A percentile compares a stretch with the other conserved stretches of the same genome.
Evolutionary conservation across 1,140 invertebrate species (phyloP).

Genomic region (Drosophila kepulauana): DNA sequence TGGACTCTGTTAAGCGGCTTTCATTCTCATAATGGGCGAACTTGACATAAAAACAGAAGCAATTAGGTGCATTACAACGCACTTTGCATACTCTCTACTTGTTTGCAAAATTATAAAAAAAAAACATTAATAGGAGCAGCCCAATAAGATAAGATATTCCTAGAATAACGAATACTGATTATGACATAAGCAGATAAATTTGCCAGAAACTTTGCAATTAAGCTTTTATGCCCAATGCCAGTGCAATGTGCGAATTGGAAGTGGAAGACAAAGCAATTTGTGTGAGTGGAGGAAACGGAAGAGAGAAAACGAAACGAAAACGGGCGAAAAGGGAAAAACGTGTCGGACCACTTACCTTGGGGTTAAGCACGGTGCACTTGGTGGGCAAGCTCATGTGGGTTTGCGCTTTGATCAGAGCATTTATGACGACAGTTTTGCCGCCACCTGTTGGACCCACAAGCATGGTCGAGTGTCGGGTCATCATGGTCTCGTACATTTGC

Average conservation of each 20-base stretch:
- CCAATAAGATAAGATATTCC: neutral
- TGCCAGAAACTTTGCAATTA: neutral
- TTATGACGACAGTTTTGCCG: conserved; percentile 94
- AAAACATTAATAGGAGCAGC: neutral
- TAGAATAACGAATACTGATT: neutral
- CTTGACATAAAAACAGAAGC: conserved; percentile 46
- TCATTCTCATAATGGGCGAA: conserved; percentile 49
- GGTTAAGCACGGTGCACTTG: conserved; percentile 92
- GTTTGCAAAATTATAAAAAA: neutral
- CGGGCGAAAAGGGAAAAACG: conserved; percentile 17
- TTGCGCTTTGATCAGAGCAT: conserved; percentile 92
- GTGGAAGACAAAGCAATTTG: conserved; percentile 46
- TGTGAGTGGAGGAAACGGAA: conserved; percentile 11
- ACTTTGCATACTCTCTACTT: conserved; percentile 16
- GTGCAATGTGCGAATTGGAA: neutral
- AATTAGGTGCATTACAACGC: conserved; percentile 2
- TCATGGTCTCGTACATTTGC: conserved; percentile 97
- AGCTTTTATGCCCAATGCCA: conserved; percentile 4
- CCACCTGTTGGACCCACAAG: conserved; percentile 96
- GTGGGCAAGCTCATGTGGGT: conserved; percentile 90
- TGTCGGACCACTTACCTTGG: conserved; percentile 88
- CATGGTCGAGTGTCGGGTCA: conserved; percentile 96
- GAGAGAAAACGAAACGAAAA: neutral
- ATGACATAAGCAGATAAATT: neutral
- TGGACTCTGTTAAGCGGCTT: conserved; percentile 15